Base-by-base conservation (phyloP, 2,113 vertebrate species). In the Madoqua kirkii region DNA sequence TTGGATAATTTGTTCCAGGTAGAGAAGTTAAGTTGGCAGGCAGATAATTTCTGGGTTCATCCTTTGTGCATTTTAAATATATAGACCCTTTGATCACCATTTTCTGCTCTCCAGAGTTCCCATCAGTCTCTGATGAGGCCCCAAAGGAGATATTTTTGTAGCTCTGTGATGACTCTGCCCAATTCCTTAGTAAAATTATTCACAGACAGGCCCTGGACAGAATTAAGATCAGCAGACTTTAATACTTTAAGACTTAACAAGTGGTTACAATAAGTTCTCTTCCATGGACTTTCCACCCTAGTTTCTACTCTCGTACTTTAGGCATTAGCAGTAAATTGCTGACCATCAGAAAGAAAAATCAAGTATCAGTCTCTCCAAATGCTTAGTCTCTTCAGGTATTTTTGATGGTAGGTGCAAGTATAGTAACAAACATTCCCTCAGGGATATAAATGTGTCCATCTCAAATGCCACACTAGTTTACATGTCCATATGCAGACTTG, bases 1-100 rank as follows among this genome's bases (percentile, higher is more conserved):
- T 95, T 94, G 95, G 97, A 98, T 97, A 98, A 98, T 98, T 95
- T 98, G 97, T 96, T 97, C 88, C 97, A 96, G 90, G 94, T 98
- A 98, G 95, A 96, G 95, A 89, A 97, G 95, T 94, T 94, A 96
- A 94, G 93, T 96, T 96, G 97, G 94, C 96, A 98, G 95, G 89
- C 60, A 93, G 94, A 97, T 97, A 93, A 97, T 98, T 97, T 98
- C 92, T 96, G 89, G 57, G 52, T 71, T 96, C 95, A 91, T 91
- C 91, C 83, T 95, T 91, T 94, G 97, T 96, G 97, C 86, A 97
- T 97, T 97, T 97, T 96, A 97, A 97, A 98, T 96, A 97, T 96
- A 97, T 6, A 74, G 88, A 89, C 40, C 40, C 86, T 97, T 54
- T 50, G 91, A 91, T 89, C 36, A 19, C 62, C 93, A 96, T 82